Conservation (phyloP, 2,113 vertebrate genomes). For the Edolisoma coerulescens region DNA sequence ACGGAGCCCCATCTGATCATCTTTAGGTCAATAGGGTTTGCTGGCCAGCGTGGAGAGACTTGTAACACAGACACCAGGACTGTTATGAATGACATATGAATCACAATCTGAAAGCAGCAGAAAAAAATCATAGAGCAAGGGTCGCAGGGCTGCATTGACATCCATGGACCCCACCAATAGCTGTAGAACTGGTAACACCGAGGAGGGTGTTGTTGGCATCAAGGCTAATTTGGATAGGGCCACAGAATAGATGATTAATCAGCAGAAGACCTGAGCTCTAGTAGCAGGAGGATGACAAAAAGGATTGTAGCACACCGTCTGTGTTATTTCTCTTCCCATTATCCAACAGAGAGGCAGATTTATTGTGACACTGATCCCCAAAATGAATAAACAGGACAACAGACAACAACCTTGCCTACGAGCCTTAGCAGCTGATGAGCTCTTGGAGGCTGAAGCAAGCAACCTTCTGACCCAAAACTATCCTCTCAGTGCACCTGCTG, state of each 20-base stretch:
- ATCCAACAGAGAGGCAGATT: not conserved
- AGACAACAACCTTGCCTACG: not conserved
- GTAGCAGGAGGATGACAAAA: not conserved
- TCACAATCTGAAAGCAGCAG: not conserved
- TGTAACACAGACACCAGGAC: not conserved
- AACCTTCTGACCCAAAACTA: not conserved
- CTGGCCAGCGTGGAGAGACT: not conserved
- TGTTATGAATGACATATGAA: not conserved
- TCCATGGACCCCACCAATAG: not conserved
- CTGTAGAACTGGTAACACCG: not conserved
- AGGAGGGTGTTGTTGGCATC: not conserved
- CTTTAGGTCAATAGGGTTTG: not conserved
- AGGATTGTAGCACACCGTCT: not conserved
- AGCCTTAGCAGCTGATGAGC: not conserved
- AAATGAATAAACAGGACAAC: not conserved
- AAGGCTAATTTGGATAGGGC: not conserved
- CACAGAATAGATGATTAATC: not conserved
- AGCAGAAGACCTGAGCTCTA: not conserved
- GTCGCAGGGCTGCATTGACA: not conserved
- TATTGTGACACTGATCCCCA: not conserved
- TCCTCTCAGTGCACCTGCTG: not conserved
- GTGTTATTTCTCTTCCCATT: not conserved
- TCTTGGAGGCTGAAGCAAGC: not conserved
- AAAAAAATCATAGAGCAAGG: not conserved
- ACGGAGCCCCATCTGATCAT: not conserved